Evolutionary conservation across 2,113 vertebrate genomes (phyloP), one percentile per base, ranked within the genome.

Genomic region (Lathamus discolor): DNA sequence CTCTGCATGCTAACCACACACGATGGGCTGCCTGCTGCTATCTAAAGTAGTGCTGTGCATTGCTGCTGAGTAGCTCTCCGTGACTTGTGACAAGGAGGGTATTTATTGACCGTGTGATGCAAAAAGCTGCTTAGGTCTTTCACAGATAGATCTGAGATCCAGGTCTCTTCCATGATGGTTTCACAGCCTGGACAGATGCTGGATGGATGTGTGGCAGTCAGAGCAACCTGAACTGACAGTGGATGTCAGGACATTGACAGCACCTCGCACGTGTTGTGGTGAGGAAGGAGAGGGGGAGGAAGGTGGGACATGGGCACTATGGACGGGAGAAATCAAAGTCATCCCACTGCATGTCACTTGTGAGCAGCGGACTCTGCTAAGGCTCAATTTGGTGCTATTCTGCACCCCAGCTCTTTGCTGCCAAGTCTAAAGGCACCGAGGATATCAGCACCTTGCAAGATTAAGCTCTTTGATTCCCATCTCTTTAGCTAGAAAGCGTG

Each of bases 391-490:
- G 4, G 35, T 16, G 1, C 29, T 8, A 2, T 35, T 72, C 31
- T 2, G 13, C 73, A 49, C 67, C 35, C 79, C 87, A 17, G 57
- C 54, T 84, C 59, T 83, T 88, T 49, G 81, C 82, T 82, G 90
- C 77, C 51, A 46, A 44, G 37, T 87, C 82, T 70, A 41, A 92
- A 84, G 48, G 67, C 79, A 73, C 13, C 0, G 2, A 83, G 33
- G 77, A 51, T 51, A 69, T 54, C 81, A 18, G 83, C 23, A 52
- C 46, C 74, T 83, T 69, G 88, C 37, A 64, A 95, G 83, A 87
- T 91, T 90, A 91, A 78, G 52, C 68, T 68, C 73, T 92, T 75
- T 88, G 80, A 96, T 95, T 96, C 78, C 77, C 67, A 13, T 85
- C 87, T 91, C 78, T 72, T 76, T 73, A 94, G 91, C 43, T 86